Conservation (phyloP, 2,888 invertebrate species). For the Caenorhabditis imperialis region DNA sequence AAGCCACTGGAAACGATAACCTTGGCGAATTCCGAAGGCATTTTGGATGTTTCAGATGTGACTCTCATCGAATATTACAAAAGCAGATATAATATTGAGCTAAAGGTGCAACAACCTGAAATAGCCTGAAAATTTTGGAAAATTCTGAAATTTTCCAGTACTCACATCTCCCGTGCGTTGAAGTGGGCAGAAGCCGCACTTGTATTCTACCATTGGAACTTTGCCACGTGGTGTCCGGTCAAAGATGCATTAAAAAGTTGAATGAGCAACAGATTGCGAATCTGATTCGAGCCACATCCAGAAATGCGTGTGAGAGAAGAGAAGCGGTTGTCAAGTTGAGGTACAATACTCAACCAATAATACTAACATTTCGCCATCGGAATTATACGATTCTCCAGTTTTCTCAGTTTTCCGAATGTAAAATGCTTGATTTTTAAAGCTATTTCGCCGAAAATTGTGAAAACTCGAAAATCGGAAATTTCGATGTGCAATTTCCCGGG, state of each 20-base stretch:
- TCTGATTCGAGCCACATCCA: constrained; percentile 46
- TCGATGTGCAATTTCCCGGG: no score
- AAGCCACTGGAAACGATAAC: constrained; percentile 22
- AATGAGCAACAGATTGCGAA: constrained; percentile 48
- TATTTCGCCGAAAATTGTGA: no score
- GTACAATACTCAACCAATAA: no score
- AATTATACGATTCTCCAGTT: no score
- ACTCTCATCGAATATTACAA: constrained; percentile 42
- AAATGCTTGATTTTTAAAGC: no score
- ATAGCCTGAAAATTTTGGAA: no score
- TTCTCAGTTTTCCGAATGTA: no score
- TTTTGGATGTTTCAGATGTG: background rate
- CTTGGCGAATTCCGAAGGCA: background rate
- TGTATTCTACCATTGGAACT: constrained; percentile 44
- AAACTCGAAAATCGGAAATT: no score
- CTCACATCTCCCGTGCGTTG: constrained; percentile 50
- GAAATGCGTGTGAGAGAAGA: constrained; percentile 46
- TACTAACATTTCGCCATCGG: no score
- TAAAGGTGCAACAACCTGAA: background rate
- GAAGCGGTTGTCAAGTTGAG: constrained; percentile 33
- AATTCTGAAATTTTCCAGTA: background rate
- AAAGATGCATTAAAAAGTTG: constrained; percentile 48
- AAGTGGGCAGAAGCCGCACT: constrained; percentile 18
- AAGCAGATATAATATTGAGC: constrained; percentile 23
- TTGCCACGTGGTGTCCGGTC: constrained; percentile 40